Evolutionary conservation across 2,797 vertebrate genomes (phyloP), one percentile per base, ranked within the genome.

Genomic region (Decapterus maruadsi): DNA sequence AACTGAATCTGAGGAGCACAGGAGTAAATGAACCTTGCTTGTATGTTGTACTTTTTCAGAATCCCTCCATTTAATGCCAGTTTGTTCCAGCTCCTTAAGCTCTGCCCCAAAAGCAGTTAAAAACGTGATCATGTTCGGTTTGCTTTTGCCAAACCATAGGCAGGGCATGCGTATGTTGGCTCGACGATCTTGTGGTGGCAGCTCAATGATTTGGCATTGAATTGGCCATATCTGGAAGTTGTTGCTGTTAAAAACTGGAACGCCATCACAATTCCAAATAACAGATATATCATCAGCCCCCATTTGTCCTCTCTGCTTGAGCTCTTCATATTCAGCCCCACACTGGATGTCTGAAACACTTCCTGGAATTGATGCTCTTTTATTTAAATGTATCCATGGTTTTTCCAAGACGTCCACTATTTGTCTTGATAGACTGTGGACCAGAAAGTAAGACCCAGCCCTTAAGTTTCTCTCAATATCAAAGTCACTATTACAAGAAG

Each of bases 221-320:
- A 50, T 26, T 17, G 70, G 22, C 77, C 58, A 58, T 31, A 61
- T 62, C 45, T 68, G 56, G 42, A 38, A 34, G 26, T 54, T 66
- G 26, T 54, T 66, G 1, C 76, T 78, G 16, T 60, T 67, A 36
- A 78, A 72, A 34, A 72, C 54, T 59, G 68, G 68, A 42, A 63
- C 50, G 26, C 75, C 56, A 43, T 72, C 68, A 62, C 63, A 68
- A 42, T 72, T 78, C 77, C 59, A 74, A 45, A 50, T 3, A 29
- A 50, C 13, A 59, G 68, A 50, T 38, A 50, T 50, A 31, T 48
- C 55, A 48, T 59, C 67, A 17, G 55, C 29, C 42, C 42, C 26
- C 51, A 60, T 17, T 38, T 64, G n/a, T 64, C 71, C 61, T 29
- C 71, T 73, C 61, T 64, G 42, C 61, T 73, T 65, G 31, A 34